phyloP scores from a whole-genome alignment of 1,140 invertebrate species.

The Amphibalanus amphitrite region DNA sequence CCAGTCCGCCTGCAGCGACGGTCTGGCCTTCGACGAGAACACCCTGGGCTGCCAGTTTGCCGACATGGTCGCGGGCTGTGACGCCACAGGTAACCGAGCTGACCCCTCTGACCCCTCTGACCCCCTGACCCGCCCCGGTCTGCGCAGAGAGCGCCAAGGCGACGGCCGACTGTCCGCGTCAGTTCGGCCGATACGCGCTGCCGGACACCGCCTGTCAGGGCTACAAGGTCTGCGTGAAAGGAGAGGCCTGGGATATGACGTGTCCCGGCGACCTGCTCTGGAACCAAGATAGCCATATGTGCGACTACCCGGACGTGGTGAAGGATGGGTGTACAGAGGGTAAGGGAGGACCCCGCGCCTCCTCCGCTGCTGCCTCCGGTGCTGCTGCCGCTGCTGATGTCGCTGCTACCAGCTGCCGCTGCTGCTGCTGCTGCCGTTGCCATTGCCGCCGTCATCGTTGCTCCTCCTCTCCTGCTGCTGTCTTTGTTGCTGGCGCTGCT shows the following conservation, averaged over 20 bases:
- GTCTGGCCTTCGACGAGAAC: background rate
- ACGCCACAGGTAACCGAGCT: background rate
- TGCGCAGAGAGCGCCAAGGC: background rate
- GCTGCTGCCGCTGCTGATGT: background rate
- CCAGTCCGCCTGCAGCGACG: background rate
- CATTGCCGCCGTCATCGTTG: background rate
- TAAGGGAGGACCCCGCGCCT: background rate
- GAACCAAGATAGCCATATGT: background rate
- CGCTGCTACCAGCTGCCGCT: no score
- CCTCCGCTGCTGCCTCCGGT: background rate
- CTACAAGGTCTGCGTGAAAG: background rate
- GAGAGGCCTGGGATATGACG: background rate
- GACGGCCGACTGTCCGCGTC: background rate
- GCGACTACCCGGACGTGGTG: background rate
- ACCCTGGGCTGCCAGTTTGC: background rate
- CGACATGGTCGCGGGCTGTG: background rate
- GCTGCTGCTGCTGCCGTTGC: background rate
- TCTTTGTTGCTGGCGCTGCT: no score
- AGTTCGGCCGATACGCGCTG: background rate
- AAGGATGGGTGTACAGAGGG: background rate
- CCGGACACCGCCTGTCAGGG: background rate
- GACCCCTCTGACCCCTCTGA: no score
- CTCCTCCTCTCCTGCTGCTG: no score
- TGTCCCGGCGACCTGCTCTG: background rate
- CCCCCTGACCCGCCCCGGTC: background rate